These are phyloP conservation scores for Channallabes apus DNA, from an alignment of 2,797 vertebrate genomes.

Conservation along the genomic window DNA sequence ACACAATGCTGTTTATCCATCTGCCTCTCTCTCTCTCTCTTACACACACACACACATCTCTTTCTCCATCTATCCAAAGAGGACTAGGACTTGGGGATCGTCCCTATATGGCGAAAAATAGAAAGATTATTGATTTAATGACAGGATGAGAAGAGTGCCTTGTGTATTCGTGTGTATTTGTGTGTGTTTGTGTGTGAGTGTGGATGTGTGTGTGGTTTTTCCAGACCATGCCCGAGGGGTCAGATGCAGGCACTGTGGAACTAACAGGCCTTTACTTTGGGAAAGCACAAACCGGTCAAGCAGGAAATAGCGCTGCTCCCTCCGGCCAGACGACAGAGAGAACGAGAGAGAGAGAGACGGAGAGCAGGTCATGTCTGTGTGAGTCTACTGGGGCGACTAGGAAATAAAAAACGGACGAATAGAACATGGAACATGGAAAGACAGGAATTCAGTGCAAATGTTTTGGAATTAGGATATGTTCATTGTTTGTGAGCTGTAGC, in stretches of 20 bases:
- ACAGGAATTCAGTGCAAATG: neutral
- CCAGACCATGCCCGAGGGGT: slow-evolving; percentile 31
- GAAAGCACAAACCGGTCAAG: slow-evolving; percentile 48
- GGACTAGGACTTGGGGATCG: neutral
- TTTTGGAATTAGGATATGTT: too few species aligned
- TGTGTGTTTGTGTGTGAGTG: slow-evolving; percentile 22
- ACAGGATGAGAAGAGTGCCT: slow-evolving; percentile 19
- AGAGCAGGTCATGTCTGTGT: neutral
- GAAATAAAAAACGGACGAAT: neutral
- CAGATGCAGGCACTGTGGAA: slow-evolving; percentile 25
- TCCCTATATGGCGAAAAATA: slow-evolving; percentile 13
- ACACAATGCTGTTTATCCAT: slow-evolving; percentile 37
- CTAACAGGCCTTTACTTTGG: slow-evolving; percentile 38
- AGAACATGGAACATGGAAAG: neutral
- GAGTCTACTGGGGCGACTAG: neutral
- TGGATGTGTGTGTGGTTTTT: slow-evolving; percentile 25
- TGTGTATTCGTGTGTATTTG: slow-evolving; percentile 9
- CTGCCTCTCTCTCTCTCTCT: slow-evolving; percentile 35
- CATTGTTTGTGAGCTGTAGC: neutral
- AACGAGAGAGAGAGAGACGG: neutral
- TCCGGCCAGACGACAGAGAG: slow-evolving; percentile 15
- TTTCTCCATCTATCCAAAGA: neutral
- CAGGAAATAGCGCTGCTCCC: slow-evolving; percentile 48
- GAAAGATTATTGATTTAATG: slow-evolving; percentile 31
- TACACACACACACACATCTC: slow-evolving; percentile 11